phyloP scores from a whole-genome alignment of 2,888 invertebrate species.

The Petrolisthes manimaculis region DNA sequence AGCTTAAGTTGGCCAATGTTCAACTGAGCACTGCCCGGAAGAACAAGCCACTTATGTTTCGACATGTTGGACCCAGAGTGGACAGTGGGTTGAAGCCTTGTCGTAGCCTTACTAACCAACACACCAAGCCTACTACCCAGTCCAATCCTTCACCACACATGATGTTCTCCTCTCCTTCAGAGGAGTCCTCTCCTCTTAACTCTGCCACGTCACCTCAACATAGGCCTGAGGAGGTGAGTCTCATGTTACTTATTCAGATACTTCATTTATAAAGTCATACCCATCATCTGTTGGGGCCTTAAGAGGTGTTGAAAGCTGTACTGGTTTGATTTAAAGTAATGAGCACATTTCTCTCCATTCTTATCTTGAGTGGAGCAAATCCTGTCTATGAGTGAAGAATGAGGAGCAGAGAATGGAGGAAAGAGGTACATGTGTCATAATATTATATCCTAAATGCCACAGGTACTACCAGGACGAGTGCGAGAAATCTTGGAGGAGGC shows the following conservation, averaged over 20 bases:
- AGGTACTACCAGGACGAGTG: slow-evolving; percentile 48
- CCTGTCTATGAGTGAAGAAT: too few species aligned
- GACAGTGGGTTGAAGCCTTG: slow-evolving; percentile 55
- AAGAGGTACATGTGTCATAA: too few species aligned
- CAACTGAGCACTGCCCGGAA: slow-evolving; percentile 48
- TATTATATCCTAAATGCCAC: neutral
- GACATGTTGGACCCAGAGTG: slow-evolving; percentile 51
- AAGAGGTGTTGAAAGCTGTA: too few species aligned
- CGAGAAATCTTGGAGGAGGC: slow-evolving; percentile 58
- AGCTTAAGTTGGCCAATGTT: slow-evolving; percentile 54
- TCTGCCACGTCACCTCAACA: slow-evolving; percentile 17
- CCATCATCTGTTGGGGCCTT: neutral
- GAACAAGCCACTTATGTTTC: slow-evolving; percentile 59
- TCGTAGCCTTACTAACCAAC: neutral
- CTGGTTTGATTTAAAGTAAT: too few species aligned
- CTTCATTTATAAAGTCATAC: neutral
- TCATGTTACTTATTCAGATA: neutral
- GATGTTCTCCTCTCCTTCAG: slow-evolving; percentile 16
- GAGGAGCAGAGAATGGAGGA: too few species aligned
- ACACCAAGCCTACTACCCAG: neutral
- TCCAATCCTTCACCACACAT: slow-evolving; percentile 6
- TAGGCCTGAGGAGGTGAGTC: slow-evolving; percentile 9
- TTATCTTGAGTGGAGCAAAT: too few species aligned
- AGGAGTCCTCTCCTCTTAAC: slow-evolving; percentile 16
- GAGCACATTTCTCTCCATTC: too few species aligned